Evolutionary conservation across 2,888 invertebrate genomes (phyloP).

Genomic region (Orthosia incerta): DNA sequence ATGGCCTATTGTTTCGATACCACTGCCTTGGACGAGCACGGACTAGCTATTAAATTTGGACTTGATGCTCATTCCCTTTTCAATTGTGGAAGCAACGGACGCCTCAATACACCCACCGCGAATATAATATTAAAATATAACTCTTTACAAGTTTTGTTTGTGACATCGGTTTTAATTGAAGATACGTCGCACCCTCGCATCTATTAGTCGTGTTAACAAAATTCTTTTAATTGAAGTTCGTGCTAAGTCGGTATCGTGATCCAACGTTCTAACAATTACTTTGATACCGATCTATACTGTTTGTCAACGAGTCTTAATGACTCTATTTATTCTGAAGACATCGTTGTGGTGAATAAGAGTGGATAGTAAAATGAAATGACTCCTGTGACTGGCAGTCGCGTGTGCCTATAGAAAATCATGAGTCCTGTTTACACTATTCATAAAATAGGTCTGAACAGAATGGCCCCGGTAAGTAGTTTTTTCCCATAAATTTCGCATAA

Average conservation of each 20-base stretch:
- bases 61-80: constrained; percentile 81
- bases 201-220: constrained; percentile 78
- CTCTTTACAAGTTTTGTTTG: constrained; percentile 32
- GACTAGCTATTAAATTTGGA: constrained; percentile 82
- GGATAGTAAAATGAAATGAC: constrained; percentile 68
- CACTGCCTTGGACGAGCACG: constrained; percentile 85
- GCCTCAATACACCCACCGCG: constrained; percentile 58
- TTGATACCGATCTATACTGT: constrained; percentile 85
- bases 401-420: constrained; percentile 70
- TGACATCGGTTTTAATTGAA: constrained; percentile 70
- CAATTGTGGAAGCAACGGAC: constrained; percentile 75
- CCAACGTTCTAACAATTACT: constrained; percentile 83
- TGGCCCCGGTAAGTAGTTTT: constrained; percentile 79
- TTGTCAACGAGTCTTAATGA: constrained; percentile 81
- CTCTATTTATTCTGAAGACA: constrained; percentile 80
- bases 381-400: constrained; percentile 46
- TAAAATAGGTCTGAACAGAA: constrained; percentile 78
- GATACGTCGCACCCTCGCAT: constrained; percentile 59
- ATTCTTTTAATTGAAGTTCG: constrained; percentile 85
- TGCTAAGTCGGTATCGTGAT: constrained; percentile 82
- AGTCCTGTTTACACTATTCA: constrained; percentile 83
- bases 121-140: constrained; percentile 31
- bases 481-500: not conserved
- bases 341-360: constrained; percentile 72
- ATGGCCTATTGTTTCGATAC: constrained; percentile 86